Conservation (phyloP, 2,888 invertebrate genomes). For the Andrena chrysosceles region DNA sequence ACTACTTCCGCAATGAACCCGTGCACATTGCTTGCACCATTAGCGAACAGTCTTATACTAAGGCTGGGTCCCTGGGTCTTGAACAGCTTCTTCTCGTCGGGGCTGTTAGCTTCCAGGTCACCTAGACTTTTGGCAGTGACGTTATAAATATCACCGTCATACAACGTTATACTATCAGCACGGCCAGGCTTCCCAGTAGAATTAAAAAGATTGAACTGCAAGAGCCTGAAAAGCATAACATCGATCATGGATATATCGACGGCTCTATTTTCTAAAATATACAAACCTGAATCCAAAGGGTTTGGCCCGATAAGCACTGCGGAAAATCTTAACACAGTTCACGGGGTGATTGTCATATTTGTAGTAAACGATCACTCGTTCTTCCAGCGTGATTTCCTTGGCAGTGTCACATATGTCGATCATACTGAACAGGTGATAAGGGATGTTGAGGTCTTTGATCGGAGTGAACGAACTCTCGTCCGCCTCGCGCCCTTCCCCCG, state of each 20-base stretch:
- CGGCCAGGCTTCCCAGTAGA: slow-evolving; percentile 93
- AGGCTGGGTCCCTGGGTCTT: slow-evolving; percentile 92
- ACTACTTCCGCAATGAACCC: slow-evolving; percentile 99
- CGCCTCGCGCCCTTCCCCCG: slow-evolving; percentile 96
- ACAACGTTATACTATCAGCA: slow-evolving; percentile 93
- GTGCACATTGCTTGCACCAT: slow-evolving; percentile 96
- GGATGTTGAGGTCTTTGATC: slow-evolving; percentile 92
- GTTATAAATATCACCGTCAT: slow-evolving; percentile 97
- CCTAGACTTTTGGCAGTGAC: slow-evolving; percentile 90
- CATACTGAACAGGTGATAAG: slow-evolving; percentile 96
- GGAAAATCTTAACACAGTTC: slow-evolving; percentile 98
- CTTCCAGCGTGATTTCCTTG: slow-evolving; percentile 95
- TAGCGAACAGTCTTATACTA: slow-evolving; percentile 96
- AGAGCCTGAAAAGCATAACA: slow-evolving; percentile 86
- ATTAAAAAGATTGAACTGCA: slow-evolving; percentile 97
- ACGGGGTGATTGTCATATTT: slow-evolving; percentile 98
- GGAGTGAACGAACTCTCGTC: slow-evolving; percentile 96
- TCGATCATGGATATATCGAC: too few species aligned
- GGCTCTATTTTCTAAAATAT: too few species aligned
- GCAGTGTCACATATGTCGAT: slow-evolving; percentile 98
- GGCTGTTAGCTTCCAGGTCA: slow-evolving; percentile 90
- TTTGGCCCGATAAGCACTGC: slow-evolving; percentile 93
- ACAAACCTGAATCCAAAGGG: slow-evolving; percentile 92
- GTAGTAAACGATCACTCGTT: slow-evolving; percentile 96
- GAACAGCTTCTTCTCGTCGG: slow-evolving; percentile 91